Evolutionary conservation across 2,888 invertebrate genomes (phyloP).

Genomic region (Drosophila paranaensis): DNA sequence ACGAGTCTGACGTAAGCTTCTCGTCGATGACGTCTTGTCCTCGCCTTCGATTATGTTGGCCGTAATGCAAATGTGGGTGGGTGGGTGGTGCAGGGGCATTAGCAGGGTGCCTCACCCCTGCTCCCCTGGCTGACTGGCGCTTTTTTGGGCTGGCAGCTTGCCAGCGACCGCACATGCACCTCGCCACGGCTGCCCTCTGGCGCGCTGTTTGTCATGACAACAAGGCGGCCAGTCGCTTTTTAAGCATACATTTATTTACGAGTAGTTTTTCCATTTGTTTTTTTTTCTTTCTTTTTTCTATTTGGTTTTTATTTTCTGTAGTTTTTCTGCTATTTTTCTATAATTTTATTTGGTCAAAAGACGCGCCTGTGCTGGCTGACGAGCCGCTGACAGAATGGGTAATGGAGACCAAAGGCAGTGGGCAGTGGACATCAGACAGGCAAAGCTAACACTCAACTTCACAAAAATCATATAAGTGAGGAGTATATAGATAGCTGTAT

Average conservation of each 20-base stretch:
- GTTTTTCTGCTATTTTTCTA: conserved; percentile 5
- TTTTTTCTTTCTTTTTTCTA: not conserved
- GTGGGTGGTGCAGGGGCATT: conserved; percentile 1
- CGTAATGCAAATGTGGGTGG: conserved; percentile 17
- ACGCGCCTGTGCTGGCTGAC: conserved; percentile 57
- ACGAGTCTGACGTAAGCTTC: conserved; percentile 64
- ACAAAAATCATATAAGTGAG: not conserved
- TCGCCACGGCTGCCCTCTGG: conserved; percentile 41
- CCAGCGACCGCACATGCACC: conserved; percentile 41
- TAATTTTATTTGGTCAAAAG: conserved; percentile 39
- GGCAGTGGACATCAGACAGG: not conserved
- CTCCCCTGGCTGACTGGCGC: not conserved
- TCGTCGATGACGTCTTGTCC: conserved; percentile 39
- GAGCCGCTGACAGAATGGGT: conserved; percentile 71
- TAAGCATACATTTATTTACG: conserved; percentile 71
- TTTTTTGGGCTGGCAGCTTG: conserved; percentile 54
- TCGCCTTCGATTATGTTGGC: conserved; percentile 30
- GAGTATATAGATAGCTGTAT: not conserved
- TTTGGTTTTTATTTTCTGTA: not conserved
- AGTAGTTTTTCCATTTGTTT: conserved; percentile 28
- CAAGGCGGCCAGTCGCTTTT: conserved; percentile 44
- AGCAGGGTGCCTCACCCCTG: not conserved
- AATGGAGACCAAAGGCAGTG: conserved; percentile 34
- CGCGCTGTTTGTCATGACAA: conserved; percentile 51
- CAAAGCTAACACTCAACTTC: conserved; percentile 6